These are phyloP conservation scores for Cygnus atratus DNA, from an alignment of 2,113 vertebrate genomes.

Conservation along the genomic window DNA sequence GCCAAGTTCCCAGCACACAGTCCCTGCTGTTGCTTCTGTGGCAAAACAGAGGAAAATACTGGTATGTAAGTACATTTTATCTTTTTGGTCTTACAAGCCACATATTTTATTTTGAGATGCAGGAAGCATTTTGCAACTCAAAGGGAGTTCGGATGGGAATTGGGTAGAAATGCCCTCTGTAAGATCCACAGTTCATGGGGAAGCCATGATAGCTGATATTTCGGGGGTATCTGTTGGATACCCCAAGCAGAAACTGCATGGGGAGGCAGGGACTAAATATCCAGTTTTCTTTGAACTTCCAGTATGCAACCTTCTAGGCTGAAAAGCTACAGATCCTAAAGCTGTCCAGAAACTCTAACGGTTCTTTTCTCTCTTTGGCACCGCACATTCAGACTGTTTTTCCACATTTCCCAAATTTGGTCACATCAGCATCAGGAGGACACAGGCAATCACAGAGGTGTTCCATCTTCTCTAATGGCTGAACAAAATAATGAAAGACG, in stretches of 20 bases:
- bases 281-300: not conserved
- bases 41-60: not conserved
- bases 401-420: not conserved
- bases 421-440: not conserved
- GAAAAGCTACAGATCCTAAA: not conserved
- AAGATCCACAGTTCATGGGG: not conserved
- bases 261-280: not conserved
- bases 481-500: slow-evolving; percentile 29
- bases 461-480: not conserved
- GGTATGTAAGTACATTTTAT: not conserved
- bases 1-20: not conserved
- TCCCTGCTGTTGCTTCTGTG: not conserved
- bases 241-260: not conserved
- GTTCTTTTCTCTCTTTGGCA: not conserved
- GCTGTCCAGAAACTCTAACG: not conserved
- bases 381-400: not conserved
- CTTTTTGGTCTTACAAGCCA: too few relatives aligned
- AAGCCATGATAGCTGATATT: not conserved
- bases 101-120: not conserved
- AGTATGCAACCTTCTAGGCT: not conserved
- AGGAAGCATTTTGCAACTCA: not conserved
- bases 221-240: not conserved
- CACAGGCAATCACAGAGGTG: not conserved
- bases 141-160: not conserved
- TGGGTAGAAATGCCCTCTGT: not conserved